Evolutionary conservation across 2,888 invertebrate species (phyloP), one percentile per base, ranked within the genome.

Genomic region (Pinctada fucata): DNA sequence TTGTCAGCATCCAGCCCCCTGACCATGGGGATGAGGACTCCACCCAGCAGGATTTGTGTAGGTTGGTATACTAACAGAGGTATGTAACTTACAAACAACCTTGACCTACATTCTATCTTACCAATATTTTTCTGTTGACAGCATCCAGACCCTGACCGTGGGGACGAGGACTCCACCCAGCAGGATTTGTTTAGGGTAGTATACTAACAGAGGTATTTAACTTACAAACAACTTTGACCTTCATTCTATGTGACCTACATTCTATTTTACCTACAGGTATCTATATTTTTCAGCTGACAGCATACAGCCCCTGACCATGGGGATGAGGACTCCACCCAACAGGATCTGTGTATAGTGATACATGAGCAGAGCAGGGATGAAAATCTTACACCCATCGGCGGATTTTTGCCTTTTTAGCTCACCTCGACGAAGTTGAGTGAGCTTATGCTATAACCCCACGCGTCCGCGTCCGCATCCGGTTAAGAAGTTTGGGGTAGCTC

Each of bases 271-370:
- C 31, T 31, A 31, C 31, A 31, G 1, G 82, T 31, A 31, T 31
- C 31, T 83, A 68, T 78, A 76, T 75, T 73, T 79, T 67, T 78
- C 66, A 3, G 79, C 72, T 4, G 77, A 68, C 2, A 82, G n/a
- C 75, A 89, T 83, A 90, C 91, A 91, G 1, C 73, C 79, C 68
- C 83, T 82, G n/a, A 90, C 72, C 3, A 78, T 76, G 6, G 87
- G 88, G 1, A 89, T 87, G n/a, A 90, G 78, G 8, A 89, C 58
- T 0, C 91, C 89, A 5, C 91, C 91, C 5, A 91, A 79, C 10
- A 91, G 80, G 71, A 91, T 91, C 82, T 91, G 91, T 80, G 87
- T 87, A 2, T 91, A 91, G 79, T 91, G 91, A 79, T 91, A 91
- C 2, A 91, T 84, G 45, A 91, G 83, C 71, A 91, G 81, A 2